Conservation (phyloP, 2,113 vertebrate species). For the Pseudorasbora parva region DNA sequence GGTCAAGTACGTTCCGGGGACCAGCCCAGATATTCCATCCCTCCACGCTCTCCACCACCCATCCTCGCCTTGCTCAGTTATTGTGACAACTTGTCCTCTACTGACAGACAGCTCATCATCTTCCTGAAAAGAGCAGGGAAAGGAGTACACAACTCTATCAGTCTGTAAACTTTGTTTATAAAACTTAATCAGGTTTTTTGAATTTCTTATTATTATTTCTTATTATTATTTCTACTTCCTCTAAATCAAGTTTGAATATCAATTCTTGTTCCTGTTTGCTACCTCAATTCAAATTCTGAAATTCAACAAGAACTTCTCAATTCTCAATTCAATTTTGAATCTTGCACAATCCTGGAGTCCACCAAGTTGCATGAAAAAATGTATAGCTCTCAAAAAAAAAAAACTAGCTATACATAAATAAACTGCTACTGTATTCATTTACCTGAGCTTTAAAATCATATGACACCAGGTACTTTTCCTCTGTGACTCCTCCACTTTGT, state of each 20-base stretch:
- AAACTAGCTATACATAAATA: background rate
- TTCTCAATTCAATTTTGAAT: background rate
- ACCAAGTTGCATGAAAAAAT: background rate
- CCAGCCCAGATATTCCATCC: slow-evolving; percentile 82
- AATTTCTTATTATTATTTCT: background rate
- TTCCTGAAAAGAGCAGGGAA: slow-evolving; percentile 71
- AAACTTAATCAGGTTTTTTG: background rate
- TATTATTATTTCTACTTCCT: background rate
- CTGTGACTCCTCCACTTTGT: slow-evolving; percentile 21
- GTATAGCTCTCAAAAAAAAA: background rate
- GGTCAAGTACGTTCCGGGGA: slow-evolving; percentile 89
- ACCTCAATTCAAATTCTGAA: background rate
- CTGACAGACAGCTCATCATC: slow-evolving; percentile 85
- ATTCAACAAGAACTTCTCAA: background rate
- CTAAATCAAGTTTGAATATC: background rate
- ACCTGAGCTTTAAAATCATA: slow-evolving; percentile 70
- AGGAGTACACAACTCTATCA: background rate
- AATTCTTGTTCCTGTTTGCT: background rate
- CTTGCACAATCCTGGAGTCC: background rate
- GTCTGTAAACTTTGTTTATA: background rate
- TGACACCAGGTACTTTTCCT: slow-evolving; percentile 60
- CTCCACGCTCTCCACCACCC: slow-evolving; percentile 92
- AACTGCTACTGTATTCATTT: background rate
- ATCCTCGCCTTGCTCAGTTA: slow-evolving; percentile 80
- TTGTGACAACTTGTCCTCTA: slow-evolving; percentile 81